Evolutionary conservation across 1,140 invertebrate species (phyloP).

Genomic region (Drosophila funebris): DNA sequence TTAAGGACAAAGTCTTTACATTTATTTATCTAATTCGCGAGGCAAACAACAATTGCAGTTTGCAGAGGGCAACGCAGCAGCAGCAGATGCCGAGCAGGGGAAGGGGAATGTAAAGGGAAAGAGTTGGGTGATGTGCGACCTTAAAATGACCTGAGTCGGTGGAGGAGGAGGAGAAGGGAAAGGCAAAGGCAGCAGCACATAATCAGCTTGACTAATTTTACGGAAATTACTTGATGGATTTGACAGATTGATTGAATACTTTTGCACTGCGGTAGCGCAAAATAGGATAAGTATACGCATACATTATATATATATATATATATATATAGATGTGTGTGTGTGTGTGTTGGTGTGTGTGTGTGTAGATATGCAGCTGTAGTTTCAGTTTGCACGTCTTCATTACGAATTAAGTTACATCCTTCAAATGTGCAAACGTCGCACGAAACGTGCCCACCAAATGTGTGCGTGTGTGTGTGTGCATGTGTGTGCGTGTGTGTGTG

Average conservation of each 20-base stretch:
- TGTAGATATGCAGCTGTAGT: constrained; percentile 16
- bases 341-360: neutral
- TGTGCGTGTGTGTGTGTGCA: constrained; percentile 29
- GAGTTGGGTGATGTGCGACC: neutral
- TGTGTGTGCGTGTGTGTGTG: constrained; percentile 31
- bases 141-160: neutral
- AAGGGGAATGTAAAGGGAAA: neutral
- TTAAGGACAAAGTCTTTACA: neutral
- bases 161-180: neutral
- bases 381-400: constrained; percentile 67
- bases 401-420: constrained; percentile 80
- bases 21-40: constrained; percentile 18
- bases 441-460: constrained; percentile 57
- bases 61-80: neutral
- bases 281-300: constrained; percentile 1
- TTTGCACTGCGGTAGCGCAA: constrained; percentile 34
- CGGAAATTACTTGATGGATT: constrained; percentile 75
- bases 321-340: neutral
- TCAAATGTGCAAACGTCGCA: constrained; percentile 76
- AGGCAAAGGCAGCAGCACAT: constrained; percentile 35
- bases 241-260: constrained; percentile 77
- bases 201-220: constrained; percentile 64
- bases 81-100: neutral
- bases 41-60: neutral
- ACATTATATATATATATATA: neutral